A percentile compares a stretch with the other conserved stretches of the same genome.
These are phyloP conservation scores for Ophion ellenae DNA, from an alignment of 2,888 invertebrate species.

Conservation along the genomic window DNA sequence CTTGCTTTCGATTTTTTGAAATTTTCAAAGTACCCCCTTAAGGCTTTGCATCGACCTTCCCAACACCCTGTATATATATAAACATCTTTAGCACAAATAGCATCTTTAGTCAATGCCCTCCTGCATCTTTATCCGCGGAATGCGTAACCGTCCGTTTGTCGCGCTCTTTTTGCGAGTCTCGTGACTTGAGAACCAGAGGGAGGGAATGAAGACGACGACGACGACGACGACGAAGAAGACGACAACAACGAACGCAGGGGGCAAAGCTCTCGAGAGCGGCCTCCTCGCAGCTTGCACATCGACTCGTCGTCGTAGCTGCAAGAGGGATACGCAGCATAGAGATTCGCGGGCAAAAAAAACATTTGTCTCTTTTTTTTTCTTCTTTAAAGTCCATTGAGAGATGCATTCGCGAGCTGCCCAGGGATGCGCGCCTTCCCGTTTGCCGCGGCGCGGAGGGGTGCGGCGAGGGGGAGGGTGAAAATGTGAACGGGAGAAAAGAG, in stretches of 20 bases:
- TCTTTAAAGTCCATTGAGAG: conserved; percentile 46
- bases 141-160: conserved; percentile 62
- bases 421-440: conserved; percentile 36
- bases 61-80: neutral
- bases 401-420: conserved; percentile 12
- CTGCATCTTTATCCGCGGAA: conserved; percentile 53
- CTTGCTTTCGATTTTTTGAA: no score
- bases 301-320: conserved; percentile 2
- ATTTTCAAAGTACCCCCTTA: no score
- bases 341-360: conserved; percentile 14
- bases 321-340: neutral
- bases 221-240: conserved; percentile 37
- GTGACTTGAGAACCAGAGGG: conserved; percentile 30
- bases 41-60: no score
- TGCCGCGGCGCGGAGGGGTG: neutral
- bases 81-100: conserved; percentile 3
- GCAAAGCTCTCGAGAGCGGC: conserved; percentile 37
- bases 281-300: conserved; percentile 27
- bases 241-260: conserved; percentile 33
- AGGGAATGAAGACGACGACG: conserved; percentile 38
- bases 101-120: conserved; percentile 36
- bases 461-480: conserved; percentile 8
- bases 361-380: neutral
- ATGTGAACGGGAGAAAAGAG: conserved; percentile 38
- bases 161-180: conserved; percentile 59